These are phyloP conservation scores for Zeugodacus cucurbitae DNA, from an alignment of 1,140 invertebrate species.

Conservation along the genomic window DNA sequence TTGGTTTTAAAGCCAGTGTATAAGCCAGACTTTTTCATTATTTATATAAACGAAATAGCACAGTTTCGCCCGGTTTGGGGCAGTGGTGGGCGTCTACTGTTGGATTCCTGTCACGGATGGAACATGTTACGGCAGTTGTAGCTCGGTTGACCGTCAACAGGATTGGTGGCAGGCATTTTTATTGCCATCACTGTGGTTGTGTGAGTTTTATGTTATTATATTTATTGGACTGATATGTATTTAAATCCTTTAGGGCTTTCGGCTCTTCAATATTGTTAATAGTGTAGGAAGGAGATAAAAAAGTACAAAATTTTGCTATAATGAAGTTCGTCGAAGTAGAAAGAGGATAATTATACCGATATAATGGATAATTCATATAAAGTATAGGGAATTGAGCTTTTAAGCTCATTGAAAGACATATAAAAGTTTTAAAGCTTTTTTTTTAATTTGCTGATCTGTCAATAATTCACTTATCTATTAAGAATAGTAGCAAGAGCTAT, in stretches of 20 bases:
- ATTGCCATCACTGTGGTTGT: not conserved
- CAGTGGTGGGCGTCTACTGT: not conserved
- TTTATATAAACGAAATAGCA: not conserved
- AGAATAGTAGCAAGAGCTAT: too few relatives aligned
- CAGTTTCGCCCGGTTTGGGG: not conserved
- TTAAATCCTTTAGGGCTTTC: not conserved
- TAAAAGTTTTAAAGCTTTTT: too few relatives aligned
- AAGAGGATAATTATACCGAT: too few relatives aligned
- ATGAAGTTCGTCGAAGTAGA: too few relatives aligned
- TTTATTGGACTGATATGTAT: not conserved
- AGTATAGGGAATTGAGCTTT: too few relatives aligned
- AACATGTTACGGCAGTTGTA: conserved; percentile 3
- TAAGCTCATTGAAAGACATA: too few relatives aligned
- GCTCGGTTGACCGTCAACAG: conserved; percentile 24
- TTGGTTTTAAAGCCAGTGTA: conserved; percentile 37
- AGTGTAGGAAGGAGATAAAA: too few relatives aligned
- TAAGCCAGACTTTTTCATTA: conserved; percentile 14
- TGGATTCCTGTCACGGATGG: not conserved
- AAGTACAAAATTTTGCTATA: too few relatives aligned
- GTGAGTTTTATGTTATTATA: not conserved
- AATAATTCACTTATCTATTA: too few relatives aligned
- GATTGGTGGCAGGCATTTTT: not conserved
- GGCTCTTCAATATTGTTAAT: too few relatives aligned
- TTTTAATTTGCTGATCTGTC: too few relatives aligned
- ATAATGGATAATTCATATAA: too few relatives aligned